Evolutionary conservation across 64 coral and sea anemone genomes (phyloP).

Genomic region (Stichodactyla mertensii): DNA sequence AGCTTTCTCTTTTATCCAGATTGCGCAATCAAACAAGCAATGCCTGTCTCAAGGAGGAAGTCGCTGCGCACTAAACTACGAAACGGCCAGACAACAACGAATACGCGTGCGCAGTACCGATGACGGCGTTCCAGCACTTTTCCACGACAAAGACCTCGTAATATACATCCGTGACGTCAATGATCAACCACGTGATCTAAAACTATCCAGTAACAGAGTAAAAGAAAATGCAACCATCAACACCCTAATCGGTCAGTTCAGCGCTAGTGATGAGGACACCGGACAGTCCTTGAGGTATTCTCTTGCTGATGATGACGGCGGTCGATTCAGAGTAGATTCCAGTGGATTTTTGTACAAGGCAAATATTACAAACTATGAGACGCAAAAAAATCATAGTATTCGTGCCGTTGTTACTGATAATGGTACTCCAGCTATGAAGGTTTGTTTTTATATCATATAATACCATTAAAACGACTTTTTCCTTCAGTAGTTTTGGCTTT

Average conservation of each 20-base stretch:
- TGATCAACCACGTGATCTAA: conserved; percentile 64
- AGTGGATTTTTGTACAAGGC: conserved; percentile 52
- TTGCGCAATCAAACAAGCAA: conserved; percentile 44
- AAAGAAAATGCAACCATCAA: conserved; percentile 50
- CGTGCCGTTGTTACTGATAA: conserved; percentile 57
- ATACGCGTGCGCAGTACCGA: conserved; percentile 53
- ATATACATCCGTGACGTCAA: conserved; percentile 55
- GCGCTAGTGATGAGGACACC: conserved; percentile 55
- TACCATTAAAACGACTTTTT: neutral
- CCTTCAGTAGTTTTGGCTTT: too few species aligned
- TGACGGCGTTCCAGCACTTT: conserved; percentile 38
- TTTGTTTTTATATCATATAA: conserved; percentile 6
- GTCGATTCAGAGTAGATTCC: conserved; percentile 60
- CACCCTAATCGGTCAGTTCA: conserved; percentile 45
- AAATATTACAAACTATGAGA: conserved; percentile 59
- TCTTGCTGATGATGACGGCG: conserved; percentile 61
- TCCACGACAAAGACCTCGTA: conserved; percentile 27
- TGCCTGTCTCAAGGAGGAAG: conserved; percentile 53
- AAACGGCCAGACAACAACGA: conserved; percentile 27
- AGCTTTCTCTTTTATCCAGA: conserved; percentile 7
- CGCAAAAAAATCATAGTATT: conserved; percentile 50
- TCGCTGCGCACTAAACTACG: conserved; percentile 61
- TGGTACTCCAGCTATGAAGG: conserved; percentile 57
- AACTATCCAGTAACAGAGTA: conserved; percentile 58
- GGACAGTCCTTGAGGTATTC: conserved; percentile 47